Evolutionary conservation across 2,888 invertebrate species (phyloP).

Genomic region (Drepana falcataria): DNA sequence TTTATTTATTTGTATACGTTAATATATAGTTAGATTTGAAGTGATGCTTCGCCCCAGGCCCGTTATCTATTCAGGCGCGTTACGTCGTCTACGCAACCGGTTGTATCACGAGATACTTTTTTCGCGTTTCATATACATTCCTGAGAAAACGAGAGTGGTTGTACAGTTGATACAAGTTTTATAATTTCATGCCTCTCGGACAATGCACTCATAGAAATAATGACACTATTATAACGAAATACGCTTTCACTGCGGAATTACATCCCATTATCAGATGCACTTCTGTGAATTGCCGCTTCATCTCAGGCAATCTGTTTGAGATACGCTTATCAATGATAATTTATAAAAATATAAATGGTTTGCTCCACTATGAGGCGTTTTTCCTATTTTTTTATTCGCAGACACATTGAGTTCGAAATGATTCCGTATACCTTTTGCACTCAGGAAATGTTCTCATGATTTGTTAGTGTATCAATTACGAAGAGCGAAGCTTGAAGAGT

Average conservation of each 20-base stretch:
- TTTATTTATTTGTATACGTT: no score
- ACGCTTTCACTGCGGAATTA: slow-evolving; percentile 37
- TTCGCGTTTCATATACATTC: slow-evolving; percentile 36
- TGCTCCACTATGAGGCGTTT: no score
- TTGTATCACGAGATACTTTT: slow-evolving; percentile 8
- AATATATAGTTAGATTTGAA: no score
- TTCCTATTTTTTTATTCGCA: no score
- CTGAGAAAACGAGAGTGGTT: slow-evolving; percentile 46
- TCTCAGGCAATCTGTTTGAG: neutral
- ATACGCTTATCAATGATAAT: neutral
- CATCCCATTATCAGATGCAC: neutral
- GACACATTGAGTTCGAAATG: no score
- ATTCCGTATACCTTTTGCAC: no score
- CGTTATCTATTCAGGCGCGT: slow-evolving; percentile 8
- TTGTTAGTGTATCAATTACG: no score
- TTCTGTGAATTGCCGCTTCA: neutral
- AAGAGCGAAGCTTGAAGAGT: no score
- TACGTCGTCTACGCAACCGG: neutral
- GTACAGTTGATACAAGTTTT: slow-evolving; percentile 26
- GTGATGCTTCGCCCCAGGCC: no score
- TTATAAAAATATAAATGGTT: no score
- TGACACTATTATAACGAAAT: slow-evolving; percentile 25
- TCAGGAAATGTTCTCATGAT: no score
- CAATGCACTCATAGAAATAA: slow-evolving; percentile 30
- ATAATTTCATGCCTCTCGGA: slow-evolving; percentile 50